Conservation (phyloP, 1,140 invertebrate genomes). For the Atta texana region DNA sequence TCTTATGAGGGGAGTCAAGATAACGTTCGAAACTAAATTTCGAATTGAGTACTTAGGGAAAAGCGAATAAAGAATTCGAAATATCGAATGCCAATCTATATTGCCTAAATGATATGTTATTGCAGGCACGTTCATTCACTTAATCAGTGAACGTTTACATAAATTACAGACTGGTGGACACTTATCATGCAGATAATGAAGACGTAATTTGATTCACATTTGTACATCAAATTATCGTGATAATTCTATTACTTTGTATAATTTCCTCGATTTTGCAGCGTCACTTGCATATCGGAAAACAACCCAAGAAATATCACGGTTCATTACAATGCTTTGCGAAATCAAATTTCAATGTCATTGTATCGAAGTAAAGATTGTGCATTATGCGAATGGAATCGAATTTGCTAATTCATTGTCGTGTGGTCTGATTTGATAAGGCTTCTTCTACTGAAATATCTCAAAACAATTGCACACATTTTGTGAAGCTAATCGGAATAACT, state of each 20-base stretch:
- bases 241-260: not conserved
- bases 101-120: not conserved
- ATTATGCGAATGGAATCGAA: not conserved
- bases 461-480: not conserved
- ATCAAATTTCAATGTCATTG: not conserved
- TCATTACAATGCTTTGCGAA: not conserved
- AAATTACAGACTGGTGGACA: not conserved
- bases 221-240: slow-evolving; percentile 28
- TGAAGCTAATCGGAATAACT: not conserved
- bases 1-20: too few relatives aligned
- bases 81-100: not conserved
- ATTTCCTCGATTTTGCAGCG: not conserved
- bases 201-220: slow-evolving; percentile 21
- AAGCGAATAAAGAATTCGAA: not conserved
- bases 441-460: slow-evolving; percentile 32
- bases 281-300: slow-evolving; percentile 4
- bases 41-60: not conserved
- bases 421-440: slow-evolving; percentile 20
- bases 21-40: not conserved
- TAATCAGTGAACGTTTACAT: slow-evolving; percentile 1
- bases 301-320: not conserved
- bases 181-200: not conserved
- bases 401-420: too few relatives aligned
- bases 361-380: not conserved
- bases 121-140: not conserved